Evolutionary conservation across 2,888 invertebrate genomes (phyloP).

Genomic region (Eilema caniola): DNA sequence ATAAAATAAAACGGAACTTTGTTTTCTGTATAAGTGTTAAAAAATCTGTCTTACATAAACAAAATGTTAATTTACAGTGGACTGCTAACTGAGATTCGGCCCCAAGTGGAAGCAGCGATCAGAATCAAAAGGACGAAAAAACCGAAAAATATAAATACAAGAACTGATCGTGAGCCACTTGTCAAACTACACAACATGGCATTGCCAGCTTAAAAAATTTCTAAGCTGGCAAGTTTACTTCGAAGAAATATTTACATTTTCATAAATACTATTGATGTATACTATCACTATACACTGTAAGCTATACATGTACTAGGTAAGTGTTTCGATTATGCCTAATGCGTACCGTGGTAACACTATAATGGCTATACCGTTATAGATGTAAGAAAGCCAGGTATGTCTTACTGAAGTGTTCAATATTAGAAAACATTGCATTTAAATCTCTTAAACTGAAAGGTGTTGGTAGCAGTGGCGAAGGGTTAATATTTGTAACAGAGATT

Average conservation of each 20-base stretch:
- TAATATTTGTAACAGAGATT: not conserved
- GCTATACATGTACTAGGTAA: not conserved
- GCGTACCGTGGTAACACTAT: not conserved
- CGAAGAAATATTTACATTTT: not conserved
- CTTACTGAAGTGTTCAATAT: not conserved
- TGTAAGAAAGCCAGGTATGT: not conserved
- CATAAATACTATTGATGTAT: not conserved
- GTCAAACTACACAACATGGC: constrained; percentile 16
- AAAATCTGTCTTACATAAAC: not conserved
- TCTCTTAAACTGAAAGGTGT: not conserved
- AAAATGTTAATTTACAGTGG: constrained; percentile 65
- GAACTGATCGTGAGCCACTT: constrained; percentile 57
- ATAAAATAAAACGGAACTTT: too few species aligned
- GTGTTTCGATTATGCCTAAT: constrained; percentile 2
- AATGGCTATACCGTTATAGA: not conserved
- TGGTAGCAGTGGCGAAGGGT: not conserved
- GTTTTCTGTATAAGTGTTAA: too few species aligned
- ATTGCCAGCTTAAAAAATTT: constrained; percentile 1
- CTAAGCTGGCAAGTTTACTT: constrained; percentile 7
- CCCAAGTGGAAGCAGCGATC: constrained; percentile 50
- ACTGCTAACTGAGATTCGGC: constrained; percentile 73
- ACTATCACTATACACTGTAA: constrained; percentile 1
- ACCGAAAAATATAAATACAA: constrained; percentile 69
- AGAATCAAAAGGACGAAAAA: constrained; percentile 36
- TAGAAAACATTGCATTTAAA: not conserved